Evolutionary conservation across 1,140 invertebrate species (phyloP).

Genomic region (Ladona fulva): DNA sequence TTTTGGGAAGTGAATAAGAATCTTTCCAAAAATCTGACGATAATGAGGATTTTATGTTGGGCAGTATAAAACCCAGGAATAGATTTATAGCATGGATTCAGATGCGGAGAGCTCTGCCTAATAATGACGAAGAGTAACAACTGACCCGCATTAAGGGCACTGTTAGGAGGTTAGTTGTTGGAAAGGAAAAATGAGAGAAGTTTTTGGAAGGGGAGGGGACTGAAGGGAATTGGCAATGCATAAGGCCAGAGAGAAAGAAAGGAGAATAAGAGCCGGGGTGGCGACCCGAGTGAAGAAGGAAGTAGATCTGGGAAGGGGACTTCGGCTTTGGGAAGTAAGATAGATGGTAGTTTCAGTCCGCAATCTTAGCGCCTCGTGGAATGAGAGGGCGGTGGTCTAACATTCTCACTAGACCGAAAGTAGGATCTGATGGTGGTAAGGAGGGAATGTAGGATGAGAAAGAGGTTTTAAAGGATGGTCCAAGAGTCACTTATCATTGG

Average conservation of each 20-base stretch:
- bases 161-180: not conserved
- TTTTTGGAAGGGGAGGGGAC: not conserved
- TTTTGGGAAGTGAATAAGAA: too few relatives aligned
- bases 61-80: not conserved
- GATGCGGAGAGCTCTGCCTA: not conserved
- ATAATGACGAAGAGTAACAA: not conserved
- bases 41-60: too few relatives aligned
- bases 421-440: not conserved
- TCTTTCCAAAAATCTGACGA: too few relatives aligned
- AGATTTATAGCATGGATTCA: not conserved
- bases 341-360: conserved; percentile 4
- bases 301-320: not conserved
- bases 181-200: not conserved
- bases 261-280: not conserved
- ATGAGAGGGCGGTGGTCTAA: not conserved
- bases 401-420: not conserved
- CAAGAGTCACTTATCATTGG: not conserved
- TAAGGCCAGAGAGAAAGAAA: too few relatives aligned
- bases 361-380: not conserved
- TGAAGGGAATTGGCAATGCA: not conserved
- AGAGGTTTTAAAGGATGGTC: not conserved
- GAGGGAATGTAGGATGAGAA: not conserved
- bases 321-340: not conserved
- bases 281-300: not conserved
- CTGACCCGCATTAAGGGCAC: not conserved